Base-by-base conservation (phyloP, 2,113 vertebrate species). In the Chascanopsetta lugubris region DNA sequence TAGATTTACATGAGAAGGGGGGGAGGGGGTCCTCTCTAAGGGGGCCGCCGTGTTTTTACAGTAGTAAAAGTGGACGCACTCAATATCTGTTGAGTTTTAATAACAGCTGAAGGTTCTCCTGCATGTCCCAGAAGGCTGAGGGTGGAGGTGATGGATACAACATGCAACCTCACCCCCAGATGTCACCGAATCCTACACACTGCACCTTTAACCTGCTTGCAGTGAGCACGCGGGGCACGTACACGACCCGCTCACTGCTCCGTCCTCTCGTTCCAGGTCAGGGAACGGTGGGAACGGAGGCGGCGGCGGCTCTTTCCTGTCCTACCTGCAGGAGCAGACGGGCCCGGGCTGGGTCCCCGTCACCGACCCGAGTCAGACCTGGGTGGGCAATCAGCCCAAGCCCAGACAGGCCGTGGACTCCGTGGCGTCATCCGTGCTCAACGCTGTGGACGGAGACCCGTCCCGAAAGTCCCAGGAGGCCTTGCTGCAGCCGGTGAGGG, bases 311-410 rank as follows among this genome's bases (percentile, higher is more conserved):
- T 92, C 92, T 69, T 92, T 92, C 84, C 87, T 94, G 51, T 93
- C 91, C 54, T 94, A 93, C 80, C 80, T 94, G 65, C 91, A 93
- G 82, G 93, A 93, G 46, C 90, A 93, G 79, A 76, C 89, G 1
- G 79, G 84, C 8, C 89, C 87, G 0, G 90, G 87, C 22, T 93
- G 93, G 92, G 79, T 86, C 46, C 80, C 89, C 9, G 76, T 85
- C 29, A 80, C 85, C 12, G 91, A 92, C 72, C 80, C 86, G 1
- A 83, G 83, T 36, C 91, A 89, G 65, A 86, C 86, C 77, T 92
- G 92, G 91, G 78, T 90, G 61, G 90, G 89, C 32, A 83, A 68
- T 32, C 89, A 91, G 55, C 59, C 86, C 8, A 92, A 87, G 69
- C 56, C 88, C 36, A 79, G 87, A 40, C 92, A 91, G 78, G 85